Conservation (phyloP, 2,888 invertebrate species). For the Phengaris alcon region DNA sequence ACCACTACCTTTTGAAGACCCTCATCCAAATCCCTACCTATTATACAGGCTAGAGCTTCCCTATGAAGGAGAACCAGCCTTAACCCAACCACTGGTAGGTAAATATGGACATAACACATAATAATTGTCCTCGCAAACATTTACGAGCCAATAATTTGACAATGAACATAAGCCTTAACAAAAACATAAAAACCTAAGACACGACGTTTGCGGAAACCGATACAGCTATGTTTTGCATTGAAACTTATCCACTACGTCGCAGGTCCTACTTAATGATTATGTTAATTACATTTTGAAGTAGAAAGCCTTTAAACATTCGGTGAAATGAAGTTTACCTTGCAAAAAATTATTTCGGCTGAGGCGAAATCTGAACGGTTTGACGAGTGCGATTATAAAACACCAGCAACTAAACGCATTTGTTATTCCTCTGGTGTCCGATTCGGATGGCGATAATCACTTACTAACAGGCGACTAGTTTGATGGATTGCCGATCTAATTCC, state of each 20-base stretch:
- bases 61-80: no score
- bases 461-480: no score
- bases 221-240: conserved; percentile 8
- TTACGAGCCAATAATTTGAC: not conserved
- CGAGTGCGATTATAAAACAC: no score
- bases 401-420: no score
- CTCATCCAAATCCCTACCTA: no score
- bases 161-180: not conserved
- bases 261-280: not conserved
- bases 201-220: conserved; percentile 1
- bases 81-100: not conserved
- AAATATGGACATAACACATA: not conserved
- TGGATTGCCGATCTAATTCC: no score
- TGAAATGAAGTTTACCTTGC: conserved; percentile 14
- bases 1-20: no score
- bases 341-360: not conserved
- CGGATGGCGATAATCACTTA: no score
- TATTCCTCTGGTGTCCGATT: no score
- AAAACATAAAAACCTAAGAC: conserved; percentile 10
- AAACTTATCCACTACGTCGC: not conserved
- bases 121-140: not conserved
- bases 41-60: no score
- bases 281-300: conserved; percentile 8
- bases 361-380: no score
- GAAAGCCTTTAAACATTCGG: conserved; percentile 5